Evolutionary conservation across 2,797 vertebrate species (phyloP).

Genomic region (Arremon brunneinucha): DNA sequence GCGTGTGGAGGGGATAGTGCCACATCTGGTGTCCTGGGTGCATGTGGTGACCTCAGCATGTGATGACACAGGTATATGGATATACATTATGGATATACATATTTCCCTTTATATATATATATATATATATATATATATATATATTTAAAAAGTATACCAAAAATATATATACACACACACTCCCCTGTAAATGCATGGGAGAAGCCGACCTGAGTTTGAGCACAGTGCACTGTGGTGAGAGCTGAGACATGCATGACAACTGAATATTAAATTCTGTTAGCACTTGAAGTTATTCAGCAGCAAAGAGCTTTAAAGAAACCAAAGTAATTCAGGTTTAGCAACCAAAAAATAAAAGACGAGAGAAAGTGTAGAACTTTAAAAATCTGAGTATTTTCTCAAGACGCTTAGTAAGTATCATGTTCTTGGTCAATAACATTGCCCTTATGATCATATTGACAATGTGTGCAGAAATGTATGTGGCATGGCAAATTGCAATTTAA

Average conservation of each 20-base stretch:
- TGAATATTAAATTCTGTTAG: conserved; percentile 48
- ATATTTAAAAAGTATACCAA: no score
- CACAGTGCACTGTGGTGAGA: neutral
- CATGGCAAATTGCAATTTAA: conserved; percentile 41
- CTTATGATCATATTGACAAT: conserved; percentile 37
- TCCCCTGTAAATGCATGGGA: neutral
- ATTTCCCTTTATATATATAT: neutral
- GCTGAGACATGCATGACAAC: neutral
- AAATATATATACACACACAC: accelerated
- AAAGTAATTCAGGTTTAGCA: neutral
- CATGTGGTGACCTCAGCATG: neutral
- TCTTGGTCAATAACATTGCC: conserved; percentile 28
- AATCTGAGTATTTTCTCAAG: conserved; percentile 5
- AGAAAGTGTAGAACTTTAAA: conserved; percentile 2
- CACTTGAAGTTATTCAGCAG: conserved; percentile 21
- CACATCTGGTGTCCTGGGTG: neutral
- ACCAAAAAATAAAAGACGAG: neutral
- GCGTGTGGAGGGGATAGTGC: neutral
- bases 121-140: no score
- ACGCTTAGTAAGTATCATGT: conserved; percentile 8
- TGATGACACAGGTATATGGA: accelerated
- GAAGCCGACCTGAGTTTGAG: neutral
- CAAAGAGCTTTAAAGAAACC: conserved; percentile 35
- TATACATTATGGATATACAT: accelerated
- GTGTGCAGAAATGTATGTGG: conserved; percentile 14